Evolutionary conservation across 1,140 invertebrate species (phyloP), one percentile per base, ranked within the genome.

Genomic region (Tetraneura akinire): DNA sequence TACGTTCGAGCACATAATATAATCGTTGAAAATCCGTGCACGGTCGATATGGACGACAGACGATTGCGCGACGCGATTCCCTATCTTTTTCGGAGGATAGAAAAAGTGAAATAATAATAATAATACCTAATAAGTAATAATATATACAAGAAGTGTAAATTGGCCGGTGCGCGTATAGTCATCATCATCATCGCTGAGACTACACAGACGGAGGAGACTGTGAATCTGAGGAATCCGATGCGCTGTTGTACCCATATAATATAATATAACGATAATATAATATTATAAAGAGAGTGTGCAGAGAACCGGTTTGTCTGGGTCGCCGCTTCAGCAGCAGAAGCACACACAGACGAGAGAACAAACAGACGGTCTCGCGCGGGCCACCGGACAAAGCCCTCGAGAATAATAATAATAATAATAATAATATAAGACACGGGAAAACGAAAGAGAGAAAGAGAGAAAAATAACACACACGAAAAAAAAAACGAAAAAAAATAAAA

Each of bases 311-410:
- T 74, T 55, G 71, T 74, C 49, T 57, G 26, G 71, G 53, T 55
- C 51, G 71, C 18, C 18, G 70, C 70, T 23, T 29, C 70, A 29
- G 49, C 70, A 74, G 47, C 71, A 57, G 51, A 26, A 74, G 71
- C 73, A 76, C 49, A 37, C 10, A n/a, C 70, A 29, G n/a, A n/a
- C 37, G 66, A 18, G 49, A 76, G 73, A 76, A 60, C 73, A 76
- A 57, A 76, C 73, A 76, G 29, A 76, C 73, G 32, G 11, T 9
- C 26, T 14, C n/a, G 23, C 16, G 29, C 66, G 66, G 66, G 66
- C 66, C 66, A 70, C 66, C 66, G 73, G 73, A 76, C 73, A 76
- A 76, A 76, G 73, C 73, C 73, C 73, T 21, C 71, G 26, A 55
- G 73, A 57, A 76, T 18, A 57, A 57, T 51, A 73, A 70, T 16